Conservation (phyloP, 2,888 invertebrate genomes). For the Calephelis perditalis region DNA sequence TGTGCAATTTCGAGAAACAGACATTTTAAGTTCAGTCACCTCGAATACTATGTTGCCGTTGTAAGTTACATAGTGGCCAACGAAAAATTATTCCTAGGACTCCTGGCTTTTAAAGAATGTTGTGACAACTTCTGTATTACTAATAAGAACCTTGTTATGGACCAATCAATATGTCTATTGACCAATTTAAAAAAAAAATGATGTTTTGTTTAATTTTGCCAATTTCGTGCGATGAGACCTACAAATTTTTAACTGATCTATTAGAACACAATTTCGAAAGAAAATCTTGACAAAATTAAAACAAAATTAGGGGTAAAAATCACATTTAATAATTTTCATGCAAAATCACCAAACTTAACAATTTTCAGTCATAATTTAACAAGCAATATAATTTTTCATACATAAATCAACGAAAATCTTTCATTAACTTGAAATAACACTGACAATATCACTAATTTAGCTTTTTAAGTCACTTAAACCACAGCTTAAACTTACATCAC, state of each 20-base stretch:
- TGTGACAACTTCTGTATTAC: neutral
- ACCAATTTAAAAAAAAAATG: neutral
- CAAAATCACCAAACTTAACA: neutral
- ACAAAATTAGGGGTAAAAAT: slow-evolving; percentile 3
- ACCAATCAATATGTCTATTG: neutral
- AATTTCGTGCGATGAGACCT: slow-evolving; percentile 2
- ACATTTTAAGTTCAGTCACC: too few species aligned
- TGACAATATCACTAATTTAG: too few species aligned
- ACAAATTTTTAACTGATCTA: neutral
- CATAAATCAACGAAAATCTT: too few species aligned
- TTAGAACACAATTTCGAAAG: slow-evolving; percentile 1
- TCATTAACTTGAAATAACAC: too few species aligned
- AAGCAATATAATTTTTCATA: too few species aligned
- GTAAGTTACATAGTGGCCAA: too few species aligned
- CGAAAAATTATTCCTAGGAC: too few species aligned
- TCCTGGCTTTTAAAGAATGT: too few species aligned
- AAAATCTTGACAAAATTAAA: slow-evolving; percentile 1
- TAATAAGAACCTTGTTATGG: slow-evolving; percentile 1
- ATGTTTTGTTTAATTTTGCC: slow-evolving; percentile 3
- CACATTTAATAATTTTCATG: slow-evolving; percentile 1
- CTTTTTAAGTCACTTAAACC: too few species aligned
- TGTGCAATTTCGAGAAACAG: too few species aligned
- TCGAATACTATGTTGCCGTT: too few species aligned
- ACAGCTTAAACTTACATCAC: too few species aligned
- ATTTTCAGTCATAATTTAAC: neutral